A percentile compares a stretch with the other conserved stretches of the same genome.
phyloP scores from a whole-genome alignment of 2,797 vertebrate species.

The Phrynocephalus vlangalii region DNA sequence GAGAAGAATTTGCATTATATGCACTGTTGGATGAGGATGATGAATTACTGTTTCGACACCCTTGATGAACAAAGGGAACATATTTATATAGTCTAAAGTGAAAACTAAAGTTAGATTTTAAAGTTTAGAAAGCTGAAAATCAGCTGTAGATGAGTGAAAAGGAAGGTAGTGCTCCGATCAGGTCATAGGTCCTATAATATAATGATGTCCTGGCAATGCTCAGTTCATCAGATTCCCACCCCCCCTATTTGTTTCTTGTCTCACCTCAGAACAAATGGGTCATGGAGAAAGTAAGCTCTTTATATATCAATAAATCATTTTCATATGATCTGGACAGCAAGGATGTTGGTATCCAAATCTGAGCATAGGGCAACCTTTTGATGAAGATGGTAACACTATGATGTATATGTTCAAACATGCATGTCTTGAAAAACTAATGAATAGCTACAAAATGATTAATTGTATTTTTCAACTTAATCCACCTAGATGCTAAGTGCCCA shows the following conservation, averaged over 20 bases:
- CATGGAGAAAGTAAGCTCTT: background rate
- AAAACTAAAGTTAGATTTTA: conserved; percentile 71
- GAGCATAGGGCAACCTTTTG: background rate
- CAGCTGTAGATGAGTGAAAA: conserved; percentile 55
- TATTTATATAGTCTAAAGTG: conserved; percentile 76
- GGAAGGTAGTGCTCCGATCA: conserved; percentile 16
- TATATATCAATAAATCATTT: background rate
- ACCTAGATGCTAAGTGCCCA: background rate
- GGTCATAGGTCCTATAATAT: background rate
- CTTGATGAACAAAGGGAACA: conserved; percentile 79
- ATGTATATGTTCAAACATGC: conserved; percentile 8
- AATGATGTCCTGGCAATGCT: background rate
- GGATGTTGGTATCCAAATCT: background rate
- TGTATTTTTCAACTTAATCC: background rate
- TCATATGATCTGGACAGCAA: background rate
- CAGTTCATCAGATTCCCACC: background rate
- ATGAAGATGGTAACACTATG: conserved; percentile 7
- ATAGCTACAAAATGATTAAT: conserved; percentile 7
- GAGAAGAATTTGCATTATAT: conserved; percentile 93
- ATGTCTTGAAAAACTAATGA: conserved; percentile 15
- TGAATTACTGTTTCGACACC: conserved; percentile 94
- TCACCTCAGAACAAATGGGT: background rate
- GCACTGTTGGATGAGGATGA: conserved; percentile 89
- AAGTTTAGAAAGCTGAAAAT: conserved; percentile 64
- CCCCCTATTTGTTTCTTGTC: conserved; percentile 29